Percentiles rank a stretch among this genome's conserved stretches.
Conservation (phyloP, 2,888 invertebrate genomes). For the Palloptera scutellata region DNA sequence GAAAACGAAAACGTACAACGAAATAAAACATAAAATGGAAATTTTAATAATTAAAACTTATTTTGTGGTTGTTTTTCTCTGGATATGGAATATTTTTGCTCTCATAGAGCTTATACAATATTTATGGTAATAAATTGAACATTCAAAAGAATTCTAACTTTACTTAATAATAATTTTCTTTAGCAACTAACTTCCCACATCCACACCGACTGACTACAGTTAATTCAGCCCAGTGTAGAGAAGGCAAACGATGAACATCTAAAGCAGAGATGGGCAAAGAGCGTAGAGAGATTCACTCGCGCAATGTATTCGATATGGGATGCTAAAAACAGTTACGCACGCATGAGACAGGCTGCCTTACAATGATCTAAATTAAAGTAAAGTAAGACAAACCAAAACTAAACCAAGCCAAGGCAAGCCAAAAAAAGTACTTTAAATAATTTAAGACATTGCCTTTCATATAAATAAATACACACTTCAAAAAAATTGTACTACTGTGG, state of each 20-base stretch:
- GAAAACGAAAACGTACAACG: background rate
- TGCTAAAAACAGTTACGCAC: no score
- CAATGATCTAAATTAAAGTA: no score
- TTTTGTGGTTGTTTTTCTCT: slow-evolving; percentile 9
- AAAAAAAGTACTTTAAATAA: background rate
- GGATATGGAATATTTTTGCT: background rate
- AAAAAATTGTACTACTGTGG: no score
- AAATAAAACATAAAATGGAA: background rate
- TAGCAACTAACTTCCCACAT: background rate
- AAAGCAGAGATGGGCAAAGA: background rate
- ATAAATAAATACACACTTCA: background rate
- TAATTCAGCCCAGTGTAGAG: background rate
- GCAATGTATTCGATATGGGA: no score
- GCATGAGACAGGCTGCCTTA: no score
- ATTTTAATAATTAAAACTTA: slow-evolving; percentile 9
- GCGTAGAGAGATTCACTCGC: background rate
- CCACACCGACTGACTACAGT: background rate
- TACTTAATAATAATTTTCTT: slow-evolving; percentile 4
- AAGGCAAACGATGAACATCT: background rate
- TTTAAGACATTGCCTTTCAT: slow-evolving; percentile 6
- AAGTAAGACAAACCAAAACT: background rate
- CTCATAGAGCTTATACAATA: slow-evolving; percentile 34
- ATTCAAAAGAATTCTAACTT: slow-evolving; percentile 39
- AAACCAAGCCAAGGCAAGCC: slow-evolving; percentile 6
- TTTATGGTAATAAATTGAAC: slow-evolving; percentile 40